Base-by-base conservation (phyloP, 1,140 invertebrate genomes). In the Aporrectodea caliginosa region DNA sequence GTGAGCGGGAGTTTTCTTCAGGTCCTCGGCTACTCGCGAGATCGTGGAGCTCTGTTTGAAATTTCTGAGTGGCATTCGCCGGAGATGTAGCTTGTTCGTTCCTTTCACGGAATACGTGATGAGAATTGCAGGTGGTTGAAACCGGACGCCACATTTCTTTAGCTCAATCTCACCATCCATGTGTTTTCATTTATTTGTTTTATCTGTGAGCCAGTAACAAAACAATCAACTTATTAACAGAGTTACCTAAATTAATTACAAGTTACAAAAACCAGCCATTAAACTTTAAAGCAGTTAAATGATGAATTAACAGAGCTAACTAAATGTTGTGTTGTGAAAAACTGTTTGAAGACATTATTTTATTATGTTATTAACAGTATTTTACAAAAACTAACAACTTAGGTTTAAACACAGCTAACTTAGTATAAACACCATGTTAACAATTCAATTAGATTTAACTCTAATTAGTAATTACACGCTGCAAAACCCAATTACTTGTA, bases 41-140 rank as follows among this genome's bases (percentile, higher is more conserved):
- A 88, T 81, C 32, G 81, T 84, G 1, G 85, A 84, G 35, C 82
- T 84, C 78, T 86, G 86, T 16, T 80, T 84, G 69, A 89, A 85
- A 75, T 85, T 85, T 12, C 88, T 77, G 16, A 89, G 79, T 1
- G 88, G 88, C 87, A 89, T 89, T 1, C 85, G 85, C 27, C 87
- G 75, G 35, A 85, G 84, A 29, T 84, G 82, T 2, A 85, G 77
- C 78, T 88, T 88, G 30, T 80, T 79, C 1, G 77, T 81, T n/a
- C 78, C 70, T 29, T 79, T 80, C 16, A 82, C 83, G 71, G 83
- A 81, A 79, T 89, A 89, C 6, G 83, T 82, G 2, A 89, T 35
- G 0, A 89, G 81, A 34, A 89, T 81, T 14, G 86, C 83, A 69
- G 88, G 88, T 6, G 88, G 87, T 35, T 86, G 82, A 80, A 89